Base-by-base conservation (phyloP, 2,888 invertebrate genomes). In the Nemotelus nigrinus region DNA sequence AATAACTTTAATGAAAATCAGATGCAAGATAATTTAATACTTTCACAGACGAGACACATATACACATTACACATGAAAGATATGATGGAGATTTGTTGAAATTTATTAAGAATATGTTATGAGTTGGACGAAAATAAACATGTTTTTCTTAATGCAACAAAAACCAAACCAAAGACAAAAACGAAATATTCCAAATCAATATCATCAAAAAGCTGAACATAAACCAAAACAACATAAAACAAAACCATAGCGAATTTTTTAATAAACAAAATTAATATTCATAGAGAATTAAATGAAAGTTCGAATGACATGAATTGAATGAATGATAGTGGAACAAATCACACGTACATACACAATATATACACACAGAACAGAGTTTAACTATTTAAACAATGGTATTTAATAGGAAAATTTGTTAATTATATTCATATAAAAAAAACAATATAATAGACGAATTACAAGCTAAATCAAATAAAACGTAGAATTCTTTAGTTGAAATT, bases 311-410 rank as follows among this genome's bases (percentile, higher is more conserved):
- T 45, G 2, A 48, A 48, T 41, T 7, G 25, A 60, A 68, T 39
- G 39, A 68, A 47, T n/a, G 60, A 48, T 39, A 50, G 39, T 10
- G 41, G 39, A 60, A 60, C 74, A 74, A 63, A 74, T 72, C 74
- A 72, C 58, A 74, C 60, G 48, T 47, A 63, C 47, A 58, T 25
- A 72, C 63, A 74, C 60, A 1, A 71, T 72, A 72, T 72, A 74
- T 72, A 72, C 71, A 55, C 25, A 74, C 74, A 74, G 63, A 74
- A 63, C 74, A 74, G 74, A 74, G 74, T 74, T 74, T 74, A 74
- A 60, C 74, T 74, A 74, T 74, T 74, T 60, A 60, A 74, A 60
- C 50, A 74, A 25, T 60, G 50, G 48, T 60, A 74, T 74, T 60
- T 74, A 74, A 74, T 74, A 74, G 74, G 45, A 60, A 60, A 70